Conservation (phyloP, 2,888 invertebrate genomes). For the Nephrotoma flavescens region DNA sequence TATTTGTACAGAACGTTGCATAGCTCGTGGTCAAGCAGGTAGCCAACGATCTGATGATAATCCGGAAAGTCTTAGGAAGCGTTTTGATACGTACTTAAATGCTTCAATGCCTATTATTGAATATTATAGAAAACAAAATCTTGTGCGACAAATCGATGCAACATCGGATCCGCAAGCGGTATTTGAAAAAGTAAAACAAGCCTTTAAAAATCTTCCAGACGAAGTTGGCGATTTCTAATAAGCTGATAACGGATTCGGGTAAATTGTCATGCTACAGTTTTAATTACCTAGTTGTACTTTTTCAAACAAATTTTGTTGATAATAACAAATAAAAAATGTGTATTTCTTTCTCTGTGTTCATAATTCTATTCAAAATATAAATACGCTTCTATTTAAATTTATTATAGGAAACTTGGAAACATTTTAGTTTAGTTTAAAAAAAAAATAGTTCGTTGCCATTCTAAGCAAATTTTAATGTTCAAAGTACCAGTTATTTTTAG, state of each 20-base stretch:
- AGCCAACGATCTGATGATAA: slow-evolving; percentile 95
- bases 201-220: slow-evolving; percentile 27
- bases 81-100: slow-evolving; percentile 70
- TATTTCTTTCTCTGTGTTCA: not conserved
- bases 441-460: not conserved
- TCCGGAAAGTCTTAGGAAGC: slow-evolving; percentile 66
- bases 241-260: not conserved
- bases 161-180: slow-evolving; percentile 51
- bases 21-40: slow-evolving; percentile 72
- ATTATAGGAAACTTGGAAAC: not conserved
- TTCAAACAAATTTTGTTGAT: not conserved
- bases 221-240: not conserved
- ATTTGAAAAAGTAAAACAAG: slow-evolving; percentile 39
- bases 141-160: slow-evolving; percentile 66
- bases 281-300: not conserved
- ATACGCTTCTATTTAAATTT: not conserved
- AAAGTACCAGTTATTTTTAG: not conserved
- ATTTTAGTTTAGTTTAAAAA: not conserved
- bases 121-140: slow-evolving; percentile 51
- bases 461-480: not conserved
- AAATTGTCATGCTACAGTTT: not conserved
- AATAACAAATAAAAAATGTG: not conserved
- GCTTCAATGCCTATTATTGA: slow-evolving; percentile 85
- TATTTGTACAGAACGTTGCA: slow-evolving; percentile 71
- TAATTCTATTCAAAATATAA: not conserved